Evolutionary conservation across 2,888 invertebrate genomes (phyloP).

Genomic region (Acanthosepion lycidas): DNA sequence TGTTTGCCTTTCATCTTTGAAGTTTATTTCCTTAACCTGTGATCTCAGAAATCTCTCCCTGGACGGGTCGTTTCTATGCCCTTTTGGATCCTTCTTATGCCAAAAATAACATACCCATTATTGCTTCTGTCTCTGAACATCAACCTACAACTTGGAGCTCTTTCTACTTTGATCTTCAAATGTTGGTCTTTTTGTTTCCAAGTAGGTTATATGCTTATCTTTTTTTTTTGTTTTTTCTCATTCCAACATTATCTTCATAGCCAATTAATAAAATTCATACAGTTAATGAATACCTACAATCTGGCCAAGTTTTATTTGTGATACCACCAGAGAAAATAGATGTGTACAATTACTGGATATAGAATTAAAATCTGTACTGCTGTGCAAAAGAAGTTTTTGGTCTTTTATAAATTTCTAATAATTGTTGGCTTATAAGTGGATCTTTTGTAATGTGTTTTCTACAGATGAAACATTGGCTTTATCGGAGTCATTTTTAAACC

Average conservation of each 20-base stretch:
- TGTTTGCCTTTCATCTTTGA: not conserved
- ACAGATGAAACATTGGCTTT: too few relatives aligned
- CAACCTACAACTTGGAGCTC: constrained; percentile 99
- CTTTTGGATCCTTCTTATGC: constrained; percentile 96
- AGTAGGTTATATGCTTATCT: constrained; percentile 62
- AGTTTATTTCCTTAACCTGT: constrained; percentile 53
- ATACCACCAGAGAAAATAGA: too few relatives aligned
- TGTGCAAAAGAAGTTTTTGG: too few relatives aligned
- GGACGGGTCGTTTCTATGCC: constrained; percentile 98
- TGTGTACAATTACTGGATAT: too few relatives aligned
- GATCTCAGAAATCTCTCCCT: constrained; percentile 89
- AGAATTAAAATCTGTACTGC: too few relatives aligned
- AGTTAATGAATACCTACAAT: too few relatives aligned
- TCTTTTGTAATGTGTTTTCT: too few relatives aligned
- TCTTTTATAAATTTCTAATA: too few relatives aligned
- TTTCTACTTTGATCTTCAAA: constrained; percentile 97
- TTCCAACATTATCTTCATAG: not conserved
- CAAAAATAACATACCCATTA: constrained; percentile 98
- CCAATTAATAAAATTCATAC: not conserved
- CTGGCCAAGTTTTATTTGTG: too few relatives aligned
- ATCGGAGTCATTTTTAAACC: too few relatives aligned
- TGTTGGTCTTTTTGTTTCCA: constrained; percentile 94
- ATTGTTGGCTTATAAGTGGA: too few relatives aligned
- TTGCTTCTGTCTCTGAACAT: constrained; percentile 97
- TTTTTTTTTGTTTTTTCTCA: not conserved